phyloP scores from a whole-genome alignment of 1,140 invertebrate species.

The Pseudomyrmex gracilis region DNA sequence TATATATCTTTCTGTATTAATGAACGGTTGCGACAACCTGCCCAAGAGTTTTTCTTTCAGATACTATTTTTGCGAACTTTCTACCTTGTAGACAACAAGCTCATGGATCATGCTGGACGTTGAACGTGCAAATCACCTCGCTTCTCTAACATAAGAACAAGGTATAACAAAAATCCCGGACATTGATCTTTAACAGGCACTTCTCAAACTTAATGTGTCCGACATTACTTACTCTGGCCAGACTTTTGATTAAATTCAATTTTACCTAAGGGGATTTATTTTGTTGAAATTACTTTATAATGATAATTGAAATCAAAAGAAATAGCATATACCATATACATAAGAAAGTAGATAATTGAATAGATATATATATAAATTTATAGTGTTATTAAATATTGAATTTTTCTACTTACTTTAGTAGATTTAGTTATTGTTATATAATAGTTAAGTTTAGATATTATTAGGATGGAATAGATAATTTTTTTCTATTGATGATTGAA shows the following conservation, averaged over 20 bases:
- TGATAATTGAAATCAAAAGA: too few species aligned
- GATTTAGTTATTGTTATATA: too few species aligned
- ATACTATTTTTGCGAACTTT: conserved; percentile 76
- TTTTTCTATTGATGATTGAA: too few species aligned
- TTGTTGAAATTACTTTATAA: too few species aligned
- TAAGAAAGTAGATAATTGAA: too few species aligned
- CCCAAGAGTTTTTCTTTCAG: conserved; percentile 74
- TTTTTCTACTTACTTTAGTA: too few species aligned
- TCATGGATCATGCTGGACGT: conserved; percentile 67
- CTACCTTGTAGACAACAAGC: conserved; percentile 73
- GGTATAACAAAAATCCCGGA: conserved; percentile 73
- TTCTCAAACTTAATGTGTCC: conserved; percentile 80
- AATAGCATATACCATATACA: too few species aligned
- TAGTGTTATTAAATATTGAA: too few species aligned
- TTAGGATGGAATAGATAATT: too few species aligned
- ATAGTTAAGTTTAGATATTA: too few species aligned
- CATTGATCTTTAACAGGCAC: conserved; percentile 65
- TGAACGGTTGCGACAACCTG: conserved; percentile 73
- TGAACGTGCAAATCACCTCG: conserved; percentile 68
- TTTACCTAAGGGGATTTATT: too few species aligned
- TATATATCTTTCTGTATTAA: conserved; percentile 1
- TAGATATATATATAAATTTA: too few species aligned
- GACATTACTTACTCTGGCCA: conserved; percentile 77
- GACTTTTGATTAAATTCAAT: conserved; percentile 74
- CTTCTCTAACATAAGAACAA: conserved; percentile 74